These are phyloP conservation scores for Lasioglossum malachurum DNA, from an alignment of 2,888 invertebrate genomes.

Conservation along the genomic window DNA sequence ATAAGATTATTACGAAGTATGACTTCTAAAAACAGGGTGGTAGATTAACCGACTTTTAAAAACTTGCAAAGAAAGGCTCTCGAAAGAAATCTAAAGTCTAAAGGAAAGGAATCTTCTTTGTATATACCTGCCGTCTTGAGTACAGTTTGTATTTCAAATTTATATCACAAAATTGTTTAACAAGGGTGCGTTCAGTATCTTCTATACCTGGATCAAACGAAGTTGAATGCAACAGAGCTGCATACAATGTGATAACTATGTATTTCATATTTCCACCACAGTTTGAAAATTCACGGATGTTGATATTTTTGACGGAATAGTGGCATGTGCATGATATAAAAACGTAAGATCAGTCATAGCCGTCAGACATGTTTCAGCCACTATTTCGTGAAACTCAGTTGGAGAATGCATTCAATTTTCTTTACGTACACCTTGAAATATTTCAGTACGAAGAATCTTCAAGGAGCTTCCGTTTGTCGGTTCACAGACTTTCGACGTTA, in stretches of 20 bases:
- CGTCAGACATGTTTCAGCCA: conserved; percentile 44
- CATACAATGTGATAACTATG: background rate
- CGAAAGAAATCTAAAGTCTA: too few relatives aligned
- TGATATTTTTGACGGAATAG: conserved; percentile 3
- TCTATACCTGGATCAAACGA: background rate
- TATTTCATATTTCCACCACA: background rate
- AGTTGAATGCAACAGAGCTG: background rate
- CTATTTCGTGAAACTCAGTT: conserved; percentile 49
- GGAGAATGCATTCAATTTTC: conserved; percentile 63
- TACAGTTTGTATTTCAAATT: background rate
- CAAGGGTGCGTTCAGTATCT: background rate
- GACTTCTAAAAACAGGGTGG: too few relatives aligned
- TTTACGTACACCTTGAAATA: conserved; percentile 39
- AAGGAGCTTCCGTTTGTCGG: conserved; percentile 58
- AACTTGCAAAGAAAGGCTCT: too few relatives aligned
- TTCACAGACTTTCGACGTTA: conserved; percentile 48
- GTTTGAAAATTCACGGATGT: conserved; percentile 18
- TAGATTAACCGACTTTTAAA: too few relatives aligned
- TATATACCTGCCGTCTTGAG: too few relatives aligned
- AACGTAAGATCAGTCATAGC: conserved; percentile 41
- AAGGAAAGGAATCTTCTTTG: too few relatives aligned
- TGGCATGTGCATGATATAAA: conserved; percentile 24
- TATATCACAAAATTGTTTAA: background rate
- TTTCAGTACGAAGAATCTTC: conserved; percentile 52
- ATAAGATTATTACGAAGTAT: too few relatives aligned